phyloP scores from a whole-genome alignment of 2,888 invertebrate species.

The Xestobium rufovillosum region DNA sequence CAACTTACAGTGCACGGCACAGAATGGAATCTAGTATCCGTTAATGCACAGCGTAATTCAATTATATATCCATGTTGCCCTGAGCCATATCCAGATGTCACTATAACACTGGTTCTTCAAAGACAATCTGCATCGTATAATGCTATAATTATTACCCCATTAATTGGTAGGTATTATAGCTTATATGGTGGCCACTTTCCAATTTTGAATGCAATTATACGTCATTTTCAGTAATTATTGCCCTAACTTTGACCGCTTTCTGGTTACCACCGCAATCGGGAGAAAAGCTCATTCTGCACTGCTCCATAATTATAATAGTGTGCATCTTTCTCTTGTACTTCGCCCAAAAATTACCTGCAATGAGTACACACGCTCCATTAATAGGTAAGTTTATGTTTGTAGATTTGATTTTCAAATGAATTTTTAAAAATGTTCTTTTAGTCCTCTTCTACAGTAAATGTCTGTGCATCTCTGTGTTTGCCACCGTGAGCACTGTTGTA shows the following conservation, averaged over 20 bases:
- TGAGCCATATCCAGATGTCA: conserved; percentile 50
- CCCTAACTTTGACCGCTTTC: conserved; percentile 54
- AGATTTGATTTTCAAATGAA: too few species aligned
- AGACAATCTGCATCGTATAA: conserved; percentile 55
- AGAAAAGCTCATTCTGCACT: conserved; percentile 56
- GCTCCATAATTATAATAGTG: conserved; percentile 52
- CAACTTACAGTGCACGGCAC: conserved; percentile 36
- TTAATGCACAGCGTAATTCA: conserved; percentile 38
- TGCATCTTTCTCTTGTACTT: conserved; percentile 58
- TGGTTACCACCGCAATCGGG: conserved; percentile 60
- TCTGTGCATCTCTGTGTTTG: conserved; percentile 48
- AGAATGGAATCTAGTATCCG: conserved; percentile 44
- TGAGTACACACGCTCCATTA: conserved; percentile 49
- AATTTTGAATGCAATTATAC: conserved; percentile 10
- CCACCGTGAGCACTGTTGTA: conserved; percentile 47
- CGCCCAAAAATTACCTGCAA: conserved; percentile 50
- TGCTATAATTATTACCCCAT: conserved; percentile 56
- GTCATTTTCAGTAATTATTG: conserved; percentile 47
- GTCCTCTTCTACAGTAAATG: conserved; percentile 52
- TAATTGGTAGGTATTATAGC: conserved; percentile 42
- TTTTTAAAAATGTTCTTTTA: too few species aligned
- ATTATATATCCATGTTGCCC: conserved; percentile 48
- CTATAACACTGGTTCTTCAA: conserved; percentile 46
- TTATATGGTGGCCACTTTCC: conserved; percentile 5
- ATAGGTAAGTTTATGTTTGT: conserved; percentile 48